These are phyloP conservation scores for Acanthoscelides obtectus DNA, from an alignment of 2,888 invertebrate genomes.

Conservation along the genomic window DNA sequence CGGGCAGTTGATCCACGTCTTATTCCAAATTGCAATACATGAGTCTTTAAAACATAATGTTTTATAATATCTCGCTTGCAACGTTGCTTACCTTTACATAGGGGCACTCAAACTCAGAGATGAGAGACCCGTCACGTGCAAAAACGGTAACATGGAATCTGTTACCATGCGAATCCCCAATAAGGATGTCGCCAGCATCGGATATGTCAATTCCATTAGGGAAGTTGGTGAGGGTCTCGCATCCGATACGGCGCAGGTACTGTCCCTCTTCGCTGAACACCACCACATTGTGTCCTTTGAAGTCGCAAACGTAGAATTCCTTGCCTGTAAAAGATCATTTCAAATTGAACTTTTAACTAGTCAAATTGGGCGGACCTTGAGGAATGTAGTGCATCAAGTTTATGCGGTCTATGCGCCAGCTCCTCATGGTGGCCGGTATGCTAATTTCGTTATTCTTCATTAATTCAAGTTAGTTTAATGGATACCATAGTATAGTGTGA, in stretches of 20 bases:
- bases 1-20: too few species aligned
- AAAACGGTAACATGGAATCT: conserved; percentile 96
- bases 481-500: too few species aligned
- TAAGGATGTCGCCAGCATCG: conserved; percentile 92
- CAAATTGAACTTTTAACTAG: too few species aligned
- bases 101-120: conserved; percentile 94
- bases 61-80: neutral
- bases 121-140: conserved; percentile 78
- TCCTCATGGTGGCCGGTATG: too few species aligned
- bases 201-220: conserved; percentile 98
- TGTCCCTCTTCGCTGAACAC: conserved; percentile 91
- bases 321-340: conserved; percentile 57
- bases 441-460: too few species aligned
- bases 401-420: too few species aligned
- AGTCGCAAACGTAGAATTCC: conserved; percentile 95
- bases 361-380: too few species aligned
- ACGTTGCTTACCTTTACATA: conserved; percentile 78
- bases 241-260: conserved; percentile 89
- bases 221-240: conserved; percentile 93
- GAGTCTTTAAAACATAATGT: too few species aligned
- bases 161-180: conserved; percentile 96
- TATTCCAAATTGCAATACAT: too few species aligned
- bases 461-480: too few species aligned
- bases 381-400: too few species aligned
- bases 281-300: conserved; percentile 96